Conservation (phyloP, 2,113 vertebrate genomes). For the Serinus canaria region DNA sequence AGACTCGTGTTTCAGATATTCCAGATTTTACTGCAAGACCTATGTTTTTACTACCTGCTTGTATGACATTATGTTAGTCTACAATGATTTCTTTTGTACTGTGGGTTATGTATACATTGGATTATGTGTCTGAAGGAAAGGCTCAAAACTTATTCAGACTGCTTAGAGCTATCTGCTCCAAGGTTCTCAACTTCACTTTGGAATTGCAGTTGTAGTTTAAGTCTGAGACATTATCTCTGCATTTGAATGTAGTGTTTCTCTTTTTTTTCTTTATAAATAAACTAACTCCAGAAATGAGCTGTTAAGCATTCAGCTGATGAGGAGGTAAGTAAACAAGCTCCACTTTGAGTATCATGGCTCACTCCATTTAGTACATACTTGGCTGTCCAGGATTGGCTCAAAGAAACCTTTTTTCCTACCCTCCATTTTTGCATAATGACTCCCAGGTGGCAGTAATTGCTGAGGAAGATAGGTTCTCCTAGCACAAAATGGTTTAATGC, state of each 20-base stretch:
- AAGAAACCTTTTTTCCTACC: not conserved
- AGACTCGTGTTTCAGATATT: not conserved
- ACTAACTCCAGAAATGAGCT: not conserved
- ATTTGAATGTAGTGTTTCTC: not conserved
- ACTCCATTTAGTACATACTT: not conserved
- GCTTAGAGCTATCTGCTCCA: not conserved
- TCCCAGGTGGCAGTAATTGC: not conserved
- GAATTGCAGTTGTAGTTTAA: not conserved
- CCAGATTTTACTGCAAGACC: not conserved
- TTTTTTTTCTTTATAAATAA: not conserved
- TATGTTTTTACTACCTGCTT: not conserved
- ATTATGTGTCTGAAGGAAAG: not conserved
- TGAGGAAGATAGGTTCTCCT: not conserved
- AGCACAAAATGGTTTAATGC: not conserved
- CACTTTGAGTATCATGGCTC: not conserved
- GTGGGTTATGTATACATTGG: not conserved
- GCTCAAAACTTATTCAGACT: not conserved
- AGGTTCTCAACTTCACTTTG: not conserved
- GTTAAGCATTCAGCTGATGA: not conserved
- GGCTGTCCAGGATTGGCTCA: not conserved
- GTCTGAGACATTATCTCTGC: not conserved
- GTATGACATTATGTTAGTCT: not conserved
- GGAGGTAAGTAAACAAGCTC: not conserved
- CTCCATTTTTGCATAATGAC: not conserved
- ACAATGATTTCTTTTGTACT: not conserved